These are phyloP conservation scores for Bombus soroeensis DNA, from an alignment of 1,140 invertebrate species.

Conservation along the genomic window DNA sequence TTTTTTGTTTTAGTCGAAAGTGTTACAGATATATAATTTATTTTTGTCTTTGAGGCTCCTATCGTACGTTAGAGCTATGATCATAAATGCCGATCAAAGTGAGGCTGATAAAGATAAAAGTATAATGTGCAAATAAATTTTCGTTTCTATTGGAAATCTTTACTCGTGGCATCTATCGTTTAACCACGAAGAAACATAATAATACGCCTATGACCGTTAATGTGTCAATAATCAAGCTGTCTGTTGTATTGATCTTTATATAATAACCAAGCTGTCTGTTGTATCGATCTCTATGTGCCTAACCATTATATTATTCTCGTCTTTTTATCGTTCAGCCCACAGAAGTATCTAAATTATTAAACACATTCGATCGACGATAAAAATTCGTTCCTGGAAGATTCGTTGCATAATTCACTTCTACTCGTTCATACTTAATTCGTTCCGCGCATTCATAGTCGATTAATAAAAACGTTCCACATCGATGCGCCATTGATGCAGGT, in stretches of 20 bases:
- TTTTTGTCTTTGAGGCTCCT: not conserved
- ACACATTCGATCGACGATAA: not conserved
- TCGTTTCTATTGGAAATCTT: not conserved
- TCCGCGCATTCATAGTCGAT: not conserved
- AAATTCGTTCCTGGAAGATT: not conserved
- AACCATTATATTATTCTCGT: not conserved
- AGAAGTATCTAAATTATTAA: not conserved
- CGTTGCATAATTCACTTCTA: not conserved
- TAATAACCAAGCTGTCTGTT: no score
- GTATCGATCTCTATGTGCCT: no score
- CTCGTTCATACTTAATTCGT: not conserved
- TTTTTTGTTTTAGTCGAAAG: not conserved
- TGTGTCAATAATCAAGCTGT: no score
- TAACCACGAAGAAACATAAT: no score
- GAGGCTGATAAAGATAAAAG: not conserved
- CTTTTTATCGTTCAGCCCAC: not conserved
- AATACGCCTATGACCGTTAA: no score
- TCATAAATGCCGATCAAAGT: not conserved
- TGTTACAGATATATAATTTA: not conserved
- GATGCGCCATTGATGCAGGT: not conserved
- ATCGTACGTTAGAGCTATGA: not conserved
- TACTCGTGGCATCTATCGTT: not conserved
- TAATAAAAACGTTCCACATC: not conserved
- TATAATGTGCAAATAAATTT: not conserved
- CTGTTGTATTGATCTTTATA: no score